Conservation (phyloP, 2,113 vertebrate species). For the Tychaedon coryphoeus region DNA sequence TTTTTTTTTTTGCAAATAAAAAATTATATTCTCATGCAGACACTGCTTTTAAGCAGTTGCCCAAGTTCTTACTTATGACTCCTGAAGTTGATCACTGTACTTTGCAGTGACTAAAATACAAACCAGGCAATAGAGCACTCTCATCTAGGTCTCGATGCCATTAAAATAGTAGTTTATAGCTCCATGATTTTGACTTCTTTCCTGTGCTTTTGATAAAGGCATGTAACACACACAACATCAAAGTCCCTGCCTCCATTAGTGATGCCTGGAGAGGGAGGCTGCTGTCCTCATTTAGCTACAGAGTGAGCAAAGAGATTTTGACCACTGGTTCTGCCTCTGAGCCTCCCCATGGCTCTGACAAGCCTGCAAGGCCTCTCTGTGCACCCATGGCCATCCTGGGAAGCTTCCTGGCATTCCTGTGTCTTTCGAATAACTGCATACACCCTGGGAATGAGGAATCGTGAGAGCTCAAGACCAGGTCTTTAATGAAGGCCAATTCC, state of each 20-base stretch:
- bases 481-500: background rate
- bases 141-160: background rate
- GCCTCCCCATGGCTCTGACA: background rate
- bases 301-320: background rate
- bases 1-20: background rate
- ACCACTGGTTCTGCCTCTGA: fast-evolving
- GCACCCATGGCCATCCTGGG: background rate
- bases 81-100: background rate
- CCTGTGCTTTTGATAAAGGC: background rate
- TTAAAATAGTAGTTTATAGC: background rate
- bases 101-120: background rate
- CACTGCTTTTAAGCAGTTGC: background rate
- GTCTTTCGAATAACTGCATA: background rate
- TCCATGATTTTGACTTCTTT: background rate
- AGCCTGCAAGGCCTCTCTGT: background rate
- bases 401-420: background rate
- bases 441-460: background rate
- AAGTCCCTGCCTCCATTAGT: fast-evolving
- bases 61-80: background rate
- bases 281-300: background rate
- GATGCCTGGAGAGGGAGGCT: background rate
- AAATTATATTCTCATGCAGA: background rate
- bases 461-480: fast-evolving
- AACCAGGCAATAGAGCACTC: background rate
- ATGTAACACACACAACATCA: background rate